Conservation (phyloP, 2,888 invertebrate genomes). For the Hirtodrosophila alboralis region DNA sequence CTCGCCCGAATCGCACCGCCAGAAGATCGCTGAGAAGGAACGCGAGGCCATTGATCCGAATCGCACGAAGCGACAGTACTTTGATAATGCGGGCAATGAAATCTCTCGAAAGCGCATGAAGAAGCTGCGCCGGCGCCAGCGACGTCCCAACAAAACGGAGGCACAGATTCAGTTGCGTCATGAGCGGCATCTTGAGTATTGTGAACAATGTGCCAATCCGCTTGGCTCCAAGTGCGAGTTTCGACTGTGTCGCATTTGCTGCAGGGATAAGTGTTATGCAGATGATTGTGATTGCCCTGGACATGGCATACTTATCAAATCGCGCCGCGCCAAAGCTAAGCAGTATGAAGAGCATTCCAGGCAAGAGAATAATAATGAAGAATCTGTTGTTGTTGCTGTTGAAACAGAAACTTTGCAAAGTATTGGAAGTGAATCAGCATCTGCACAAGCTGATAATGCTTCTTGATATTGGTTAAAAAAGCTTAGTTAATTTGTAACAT, state of each 20-base stretch:
- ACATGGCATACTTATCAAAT: constrained; percentile 85
- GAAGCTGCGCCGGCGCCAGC: constrained; percentile 89
- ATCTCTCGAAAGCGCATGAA: constrained; percentile 95
- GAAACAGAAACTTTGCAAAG: constrained; percentile 18
- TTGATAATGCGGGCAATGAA: constrained; percentile 88
- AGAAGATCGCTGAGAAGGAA: constrained; percentile 89
- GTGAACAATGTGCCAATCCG: constrained; percentile 90
- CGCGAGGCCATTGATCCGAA: constrained; percentile 84
- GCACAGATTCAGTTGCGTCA: constrained; percentile 78
- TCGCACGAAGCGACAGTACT: constrained; percentile 86
- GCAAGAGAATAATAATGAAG: constrained; percentile 40
- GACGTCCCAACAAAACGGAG: constrained; percentile 88
- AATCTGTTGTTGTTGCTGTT: constrained; percentile 5
- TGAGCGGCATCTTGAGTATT: constrained; percentile 87
- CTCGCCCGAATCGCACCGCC: constrained; percentile 90
- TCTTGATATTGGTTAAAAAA: constrained; percentile 26
- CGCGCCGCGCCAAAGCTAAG: constrained; percentile 80
- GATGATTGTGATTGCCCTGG: constrained; percentile 92
- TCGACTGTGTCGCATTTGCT: constrained; percentile 93
- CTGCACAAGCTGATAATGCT: constrained; percentile 13
- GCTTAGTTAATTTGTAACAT: constrained; percentile 39
- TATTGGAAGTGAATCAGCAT: not conserved
- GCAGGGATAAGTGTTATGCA: constrained; percentile 91
- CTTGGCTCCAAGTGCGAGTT: constrained; percentile 92
- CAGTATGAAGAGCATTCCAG: constrained; percentile 52